These are phyloP conservation scores for Akabosia matsudoensis DNA, from an alignment of 1,140 invertebrate species.

Conservation along the genomic window DNA sequence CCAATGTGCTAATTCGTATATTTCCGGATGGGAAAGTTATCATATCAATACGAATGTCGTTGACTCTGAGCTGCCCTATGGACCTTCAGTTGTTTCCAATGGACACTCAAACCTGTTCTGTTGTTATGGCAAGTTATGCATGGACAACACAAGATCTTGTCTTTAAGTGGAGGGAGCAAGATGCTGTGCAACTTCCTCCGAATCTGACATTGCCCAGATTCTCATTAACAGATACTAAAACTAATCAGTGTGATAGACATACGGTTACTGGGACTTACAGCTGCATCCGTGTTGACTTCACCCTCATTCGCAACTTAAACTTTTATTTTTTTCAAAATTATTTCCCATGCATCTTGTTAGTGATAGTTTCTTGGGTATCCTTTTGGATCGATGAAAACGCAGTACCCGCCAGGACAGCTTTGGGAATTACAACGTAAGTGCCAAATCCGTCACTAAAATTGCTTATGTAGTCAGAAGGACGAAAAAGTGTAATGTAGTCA, in stretches of 20 bases:
- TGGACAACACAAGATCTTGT: conserved; percentile 57
- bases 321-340: conserved; percentile 15
- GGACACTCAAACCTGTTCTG: conserved; percentile 53
- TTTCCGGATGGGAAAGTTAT: conserved; percentile 55
- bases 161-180: conserved; percentile 55
- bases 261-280: conserved; percentile 53
- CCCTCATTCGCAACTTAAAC: not conserved
- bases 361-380: not conserved
- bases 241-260: conserved; percentile 54
- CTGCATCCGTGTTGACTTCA: not conserved
- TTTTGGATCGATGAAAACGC: conserved; percentile 15
- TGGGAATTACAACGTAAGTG: conserved; percentile 17
- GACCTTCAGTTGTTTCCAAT: conserved; percentile 54
- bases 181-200: conserved; percentile 56
- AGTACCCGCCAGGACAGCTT: conserved; percentile 17
- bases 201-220: conserved; percentile 55
- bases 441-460: not conserved
- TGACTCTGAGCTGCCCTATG: conserved; percentile 55
- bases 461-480: too few relatives aligned
- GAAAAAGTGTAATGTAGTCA: too few relatives aligned
- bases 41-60: conserved; percentile 54
- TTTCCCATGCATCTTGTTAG: conserved; percentile 11
- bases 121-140: conserved; percentile 55
- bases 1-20: conserved; percentile 52
- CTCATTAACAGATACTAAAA: conserved; percentile 52